phyloP scores from a whole-genome alignment of 1,140 invertebrate genomes.

The Apis florea region DNA sequence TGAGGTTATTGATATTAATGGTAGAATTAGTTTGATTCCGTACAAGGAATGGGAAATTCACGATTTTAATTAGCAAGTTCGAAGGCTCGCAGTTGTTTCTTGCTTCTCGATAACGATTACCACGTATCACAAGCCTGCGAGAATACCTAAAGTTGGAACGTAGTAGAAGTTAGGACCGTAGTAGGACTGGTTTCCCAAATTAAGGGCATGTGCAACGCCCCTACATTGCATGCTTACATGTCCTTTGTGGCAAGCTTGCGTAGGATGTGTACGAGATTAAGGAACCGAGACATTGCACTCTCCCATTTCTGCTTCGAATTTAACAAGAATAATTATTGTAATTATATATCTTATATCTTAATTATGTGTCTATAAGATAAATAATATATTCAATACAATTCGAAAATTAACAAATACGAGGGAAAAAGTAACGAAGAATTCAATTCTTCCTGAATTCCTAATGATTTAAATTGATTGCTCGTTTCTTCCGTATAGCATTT shows the following conservation, averaged over 20 bases:
- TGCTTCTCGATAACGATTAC: slow-evolving; percentile 16
- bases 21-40: not conserved
- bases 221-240: slow-evolving; percentile 18
- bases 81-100: slow-evolving; percentile 7
- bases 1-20: not conserved
- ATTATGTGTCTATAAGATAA: too few relatives aligned
- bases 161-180: slow-evolving; percentile 2
- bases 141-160: slow-evolving; percentile 13
- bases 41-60: not conserved
- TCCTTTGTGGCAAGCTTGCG: slow-evolving; percentile 8
- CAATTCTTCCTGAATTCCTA: not conserved
- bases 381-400: too few relatives aligned
- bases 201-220: slow-evolving; percentile 19
- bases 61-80: slow-evolving; percentile 20
- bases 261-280: not conserved
- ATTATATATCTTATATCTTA: too few relatives aligned
- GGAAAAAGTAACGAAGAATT: too few relatives aligned
- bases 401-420: too few relatives aligned
- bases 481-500: too few relatives aligned
- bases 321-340: not conserved
- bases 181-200: slow-evolving; percentile 9
- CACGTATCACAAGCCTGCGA: slow-evolving; percentile 10
- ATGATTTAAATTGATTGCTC: not conserved
- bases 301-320: not conserved
- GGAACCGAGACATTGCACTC: not conserved